phyloP scores from a whole-genome alignment of 2,888 invertebrate genomes.

The Eristalis intricaria region DNA sequence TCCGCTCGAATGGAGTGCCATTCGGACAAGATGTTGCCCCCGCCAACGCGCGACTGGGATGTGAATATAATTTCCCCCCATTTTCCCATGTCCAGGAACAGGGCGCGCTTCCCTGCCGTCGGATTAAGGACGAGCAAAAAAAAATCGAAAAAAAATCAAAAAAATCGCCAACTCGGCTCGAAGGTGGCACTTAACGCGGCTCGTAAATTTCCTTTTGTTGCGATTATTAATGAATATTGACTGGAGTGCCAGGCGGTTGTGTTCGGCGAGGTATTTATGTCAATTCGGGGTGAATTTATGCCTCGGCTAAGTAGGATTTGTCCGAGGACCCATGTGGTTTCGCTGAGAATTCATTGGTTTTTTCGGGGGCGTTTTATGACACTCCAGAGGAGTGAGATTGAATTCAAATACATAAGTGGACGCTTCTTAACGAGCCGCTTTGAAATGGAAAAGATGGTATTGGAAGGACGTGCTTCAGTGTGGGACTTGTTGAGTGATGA shows the following conservation, averaged over 20 bases:
- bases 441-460: not conserved
- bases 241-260: not conserved
- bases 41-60: not conserved
- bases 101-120: no score
- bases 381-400: not conserved
- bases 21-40: not conserved
- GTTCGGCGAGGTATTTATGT: not conserved
- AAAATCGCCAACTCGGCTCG: not conserved
- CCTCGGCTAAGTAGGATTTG: not conserved
- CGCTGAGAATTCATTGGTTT: not conserved
- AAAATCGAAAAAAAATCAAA: not conserved
- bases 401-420: not conserved
- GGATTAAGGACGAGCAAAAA: not conserved
- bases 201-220: not conserved
- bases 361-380: not conserved
- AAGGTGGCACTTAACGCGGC: not conserved
- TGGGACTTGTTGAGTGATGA: not conserved
- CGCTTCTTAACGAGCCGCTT: not conserved
- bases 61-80: not conserved
- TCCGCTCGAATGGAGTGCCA: not conserved
- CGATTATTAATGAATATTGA: not conserved
- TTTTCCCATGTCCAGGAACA: not conserved
- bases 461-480: not conserved
- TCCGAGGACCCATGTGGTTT: not conserved
- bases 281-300: not conserved